A percentile compares a stretch with the other conserved stretches of the same genome.
Evolutionary conservation across 2,113 vertebrate genomes (phyloP).

Genomic region (Scophthalmus maximus): DNA sequence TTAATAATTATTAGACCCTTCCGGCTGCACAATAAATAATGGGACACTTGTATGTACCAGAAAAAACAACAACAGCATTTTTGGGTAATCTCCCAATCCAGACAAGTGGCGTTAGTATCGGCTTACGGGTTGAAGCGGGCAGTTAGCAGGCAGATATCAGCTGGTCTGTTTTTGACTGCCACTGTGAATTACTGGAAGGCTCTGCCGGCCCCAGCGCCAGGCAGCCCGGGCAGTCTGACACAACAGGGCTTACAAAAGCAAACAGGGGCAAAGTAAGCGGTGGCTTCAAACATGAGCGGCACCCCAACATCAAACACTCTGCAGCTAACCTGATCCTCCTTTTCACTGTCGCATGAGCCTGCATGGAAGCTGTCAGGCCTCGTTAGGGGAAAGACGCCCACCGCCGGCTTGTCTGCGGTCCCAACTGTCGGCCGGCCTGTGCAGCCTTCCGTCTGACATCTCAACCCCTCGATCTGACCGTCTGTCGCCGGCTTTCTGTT

Average conservation of each 20-base stretch:
- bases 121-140: neutral
- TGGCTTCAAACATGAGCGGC: slow-evolving; percentile 53
- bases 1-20: slow-evolving; percentile 51
- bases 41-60: slow-evolving; percentile 42
- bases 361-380: slow-evolving; percentile 74
- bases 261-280: slow-evolving; percentile 56
- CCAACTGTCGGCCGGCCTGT: slow-evolving; percentile 30
- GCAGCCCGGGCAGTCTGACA: slow-evolving; percentile 37
- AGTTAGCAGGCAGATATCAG: slow-evolving; percentile 29
- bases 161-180: slow-evolving; percentile 54
- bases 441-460: slow-evolving; percentile 42
- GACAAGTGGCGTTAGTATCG: slow-evolving; percentile 30
- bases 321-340: slow-evolving; percentile 54
- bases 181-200: slow-evolving; percentile 43
- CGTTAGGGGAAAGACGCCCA: slow-evolving; percentile 67
- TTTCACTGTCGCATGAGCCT: slow-evolving; percentile 62
- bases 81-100: slow-evolving; percentile 29
- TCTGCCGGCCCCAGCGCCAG: slow-evolving; percentile 14
- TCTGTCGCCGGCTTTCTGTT: slow-evolving; percentile 29
- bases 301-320: slow-evolving; percentile 60
- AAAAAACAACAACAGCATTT: slow-evolving; percentile 36
- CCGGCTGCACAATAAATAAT: slow-evolving; percentile 48
- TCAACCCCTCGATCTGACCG: slow-evolving; percentile 30
- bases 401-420: slow-evolving; percentile 70
- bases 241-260: slow-evolving; percentile 63